Evolutionary conservation across 2,113 vertebrate genomes (phyloP), one percentile per base, ranked within the genome.

Genomic region (Opisthocomus hoazin): DNA sequence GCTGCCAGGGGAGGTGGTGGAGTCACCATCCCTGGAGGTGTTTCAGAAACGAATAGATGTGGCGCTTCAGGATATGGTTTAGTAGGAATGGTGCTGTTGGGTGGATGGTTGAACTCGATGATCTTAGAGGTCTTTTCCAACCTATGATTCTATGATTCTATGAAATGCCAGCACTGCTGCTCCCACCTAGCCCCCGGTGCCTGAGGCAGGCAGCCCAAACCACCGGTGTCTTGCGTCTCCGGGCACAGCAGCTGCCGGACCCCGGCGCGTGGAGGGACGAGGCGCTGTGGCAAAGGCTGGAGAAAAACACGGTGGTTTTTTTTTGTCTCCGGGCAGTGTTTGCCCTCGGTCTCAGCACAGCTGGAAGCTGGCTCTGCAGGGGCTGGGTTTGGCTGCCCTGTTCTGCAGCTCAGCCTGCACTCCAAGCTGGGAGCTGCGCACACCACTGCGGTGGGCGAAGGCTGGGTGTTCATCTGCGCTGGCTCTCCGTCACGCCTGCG

Each of bases 201-300:
- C 45, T n/a, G n/a, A n/a, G n/a, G n/a, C n/a, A n/a, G 43, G 11
- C 43, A 12, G 2, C 74, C 26, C 46, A 26, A 26, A 57, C n/a
- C 66, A 11, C 13, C 1, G 2, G 19, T 10, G 24, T 51, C 30
- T 69, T 9, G 20, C 30, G n/a, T 84, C 61, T 43, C 45, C 4
- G 7, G n/a, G 50, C 60, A 48, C 60, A 37, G 2, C 53, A 15
- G 34, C 29, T 16, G 11, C n/a, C 2, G 4, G 26, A 5, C 7
- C 15, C 23, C 4, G 2, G 64, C 48, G 37, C 5, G 5, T 0
- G 3, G 73, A 24, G 29, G 26, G 5, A 6, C 9, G 32, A 65
- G 39, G 12, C 6, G 64, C 18, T 16, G 34, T 48, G 37, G 54
- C 23, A 34, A 14, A 18, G 43, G 45, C 11, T 36, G 26, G 46